These are phyloP conservation scores for Peromyscus nudipes DNA, from an alignment of 2,797 vertebrate species.

Conservation along the genomic window DNA sequence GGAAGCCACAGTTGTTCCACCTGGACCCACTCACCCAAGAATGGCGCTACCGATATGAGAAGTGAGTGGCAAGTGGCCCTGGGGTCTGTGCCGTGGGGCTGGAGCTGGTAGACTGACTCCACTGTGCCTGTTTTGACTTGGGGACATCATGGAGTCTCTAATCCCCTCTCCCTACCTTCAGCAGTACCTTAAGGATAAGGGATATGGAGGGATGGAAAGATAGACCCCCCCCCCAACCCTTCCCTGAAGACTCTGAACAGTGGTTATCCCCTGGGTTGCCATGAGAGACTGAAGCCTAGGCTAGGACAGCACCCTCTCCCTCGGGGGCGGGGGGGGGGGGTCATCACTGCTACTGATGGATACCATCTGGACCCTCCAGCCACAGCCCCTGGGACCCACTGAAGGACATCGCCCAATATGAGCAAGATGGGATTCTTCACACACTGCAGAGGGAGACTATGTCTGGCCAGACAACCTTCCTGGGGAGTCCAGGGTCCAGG, in stretches of 20 bases:
- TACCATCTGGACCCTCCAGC: constrained; percentile 84
- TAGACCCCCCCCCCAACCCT: fast-evolving
- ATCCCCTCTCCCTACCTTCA: background rate
- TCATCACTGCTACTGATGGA: background rate
- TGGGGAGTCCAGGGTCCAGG: constrained; percentile 89
- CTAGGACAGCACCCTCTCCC: background rate
- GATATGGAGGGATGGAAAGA: background rate
- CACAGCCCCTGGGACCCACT: constrained; percentile 94
- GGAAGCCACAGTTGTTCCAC: constrained; percentile 92
- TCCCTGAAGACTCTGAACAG: background rate
- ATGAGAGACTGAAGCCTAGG: background rate
- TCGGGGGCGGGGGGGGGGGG: background rate
- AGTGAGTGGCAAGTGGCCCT: constrained; percentile 89
- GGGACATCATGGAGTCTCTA: background rate
- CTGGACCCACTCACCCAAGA: constrained; percentile 90
- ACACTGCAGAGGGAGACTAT: constrained; percentile 91
- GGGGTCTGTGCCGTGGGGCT: fast-evolving
- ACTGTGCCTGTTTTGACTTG: background rate
- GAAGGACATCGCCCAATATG: constrained; percentile 93
- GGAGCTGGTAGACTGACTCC: background rate
- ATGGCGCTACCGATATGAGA: constrained; percentile 94
- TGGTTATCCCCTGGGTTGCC: background rate
- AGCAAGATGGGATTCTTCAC: constrained; percentile 95
- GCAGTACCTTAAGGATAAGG: background rate
- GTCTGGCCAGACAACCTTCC: constrained; percentile 87